Base-by-base conservation (phyloP, 1,140 invertebrate species). In the Limonius californicus region DNA sequence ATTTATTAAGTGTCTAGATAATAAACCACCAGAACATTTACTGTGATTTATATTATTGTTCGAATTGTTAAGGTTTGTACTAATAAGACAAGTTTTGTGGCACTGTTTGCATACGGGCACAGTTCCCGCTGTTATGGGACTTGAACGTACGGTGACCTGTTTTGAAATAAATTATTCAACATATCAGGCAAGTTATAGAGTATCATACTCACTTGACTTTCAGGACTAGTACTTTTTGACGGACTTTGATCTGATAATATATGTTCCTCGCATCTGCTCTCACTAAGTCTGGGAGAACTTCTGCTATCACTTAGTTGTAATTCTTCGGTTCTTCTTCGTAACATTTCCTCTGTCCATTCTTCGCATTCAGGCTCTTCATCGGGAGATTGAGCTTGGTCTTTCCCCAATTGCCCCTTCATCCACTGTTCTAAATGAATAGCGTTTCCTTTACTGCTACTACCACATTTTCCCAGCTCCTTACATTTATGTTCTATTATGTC, bases 281-380 rank as follows among this genome's bases (percentile, higher is more conserved):
- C 74, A 1, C 70, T 66, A 3, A 56, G 60, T 4, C 70, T 71
- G 73, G 82, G 70, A 12, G 60, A 68, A 18, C 63, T 42, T 56
- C 70, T 70, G 35, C 66, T 70, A 66, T 83, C 81, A 67, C 82
- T 70, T 60, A 87, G 70, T 60, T 84, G 83, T n/a, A 88, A 71
- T 72, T 88, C 85, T 71, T 84, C 83, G 14, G 83, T 85, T 54
- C 86, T 78, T 65, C 84, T 85, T 64, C 84, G 79, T 62, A 88
- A 70, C 72, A 85, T 85, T 70, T 87, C 85, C 16, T 83, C 78
- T 42, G 87, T 90, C 89, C 89, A 91, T 54, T 86, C 83, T 56
- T 86, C 85, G 23, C 80, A 74, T 74, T 84, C 75, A 66, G 82
- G 53, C 76, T 74, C 79, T 70, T 64, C 64, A 21, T 71, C 79